Evolutionary conservation across 2,797 vertebrate genomes (phyloP), one percentile per base, ranked within the genome.

Genomic region (Amblyopsis hoosieri): DNA sequence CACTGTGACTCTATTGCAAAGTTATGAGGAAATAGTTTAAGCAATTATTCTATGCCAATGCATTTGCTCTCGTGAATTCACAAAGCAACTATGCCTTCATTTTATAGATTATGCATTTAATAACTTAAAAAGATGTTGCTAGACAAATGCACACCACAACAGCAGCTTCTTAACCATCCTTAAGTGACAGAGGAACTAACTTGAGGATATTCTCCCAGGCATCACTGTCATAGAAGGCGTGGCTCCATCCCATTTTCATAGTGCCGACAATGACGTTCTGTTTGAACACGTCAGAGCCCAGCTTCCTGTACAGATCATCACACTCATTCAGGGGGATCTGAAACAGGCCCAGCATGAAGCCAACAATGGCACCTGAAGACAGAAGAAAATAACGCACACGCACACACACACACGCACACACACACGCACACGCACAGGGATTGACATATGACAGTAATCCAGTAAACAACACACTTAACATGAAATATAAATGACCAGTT

Each of bases 171-270:
- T 23, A 23, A 23, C 19, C 19, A 23, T 23, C 19, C 19, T 6
- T 37, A 8, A 11, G 14, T 1, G 55, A 59, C 12, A 61, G 55
- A n/a, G 9, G 48, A 51, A 95, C 96, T 94, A 87, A 98, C 97
- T 94, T 96, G 71, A 99, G 94, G 80, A 99, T 93, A 76, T 92
- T 95, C 87, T 98, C 97, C 97, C 97, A 99, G 47, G 92, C 88
- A 82, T 96, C 93, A 54, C 95, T 98, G 87, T 98, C 94, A 75
- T 99, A 99, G 88, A 97, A 99, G 60, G 96, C 96, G 0, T 99
- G 97, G 83, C 80, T 98, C 97, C 97, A 99, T 74, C 97, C 94
- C 97, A 99, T 99, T 91, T 99, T 99, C 74, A 98, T 90, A 0
- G 97, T 97, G 74, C 97, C 97, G 53, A 98, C 92, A 65, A 99